Base-by-base conservation (phyloP, 2,888 invertebrate species). In the Cheilosia soror region DNA sequence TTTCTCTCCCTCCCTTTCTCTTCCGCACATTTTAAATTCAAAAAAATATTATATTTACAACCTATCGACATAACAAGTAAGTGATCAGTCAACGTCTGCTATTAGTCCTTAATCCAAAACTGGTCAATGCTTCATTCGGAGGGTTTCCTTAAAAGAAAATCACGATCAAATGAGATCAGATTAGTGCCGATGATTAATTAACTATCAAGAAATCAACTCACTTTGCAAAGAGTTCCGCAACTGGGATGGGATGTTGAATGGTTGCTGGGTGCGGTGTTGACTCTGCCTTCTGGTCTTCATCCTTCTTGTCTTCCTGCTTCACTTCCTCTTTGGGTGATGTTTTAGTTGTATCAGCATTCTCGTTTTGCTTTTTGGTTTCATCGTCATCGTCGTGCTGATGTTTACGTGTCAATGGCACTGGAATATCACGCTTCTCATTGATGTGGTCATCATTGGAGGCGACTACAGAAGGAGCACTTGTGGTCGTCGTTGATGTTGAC, bases 331-430 rank as follows among this genome's bases (percentile, higher is more conserved):
- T 72, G 66, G 76, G 53, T 27, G 49, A 0, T 5, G 29, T 55
- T 29, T 66, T 40, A 5, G 33, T 42, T 25, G 51, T 53, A 2
- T 20, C 60, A 7, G 73, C 51, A 55, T 87, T 79, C 11, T 80
- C 76, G 11, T 69, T 63, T 40, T 65, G 63, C 11, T 88, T 87
- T 13, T 88, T 87, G 20, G 87, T 71, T 5, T 76, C 27, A 47
- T 88, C 85, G 11, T 86, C 87, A 6, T 87, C 87, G 11, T 87
- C 83, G 71, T 87, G 88, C 3, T 87, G 80, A 25, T 88, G 72
- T 55, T 88, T 89, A 0, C 89, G 84, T 49, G 89, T 88, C 15
- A 90, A 89, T 49, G 91, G 91, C 31, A 91, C 90, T n/a, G 91
- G 90, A 83, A 91, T 90, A 49, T 91, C 91, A n/a, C 91, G 90